A percentile compares a stretch with the other conserved stretches of the same genome.
Evolutionary conservation across 2,888 invertebrate genomes (phyloP).

Genomic region (Tromatobia lineatoria): DNA sequence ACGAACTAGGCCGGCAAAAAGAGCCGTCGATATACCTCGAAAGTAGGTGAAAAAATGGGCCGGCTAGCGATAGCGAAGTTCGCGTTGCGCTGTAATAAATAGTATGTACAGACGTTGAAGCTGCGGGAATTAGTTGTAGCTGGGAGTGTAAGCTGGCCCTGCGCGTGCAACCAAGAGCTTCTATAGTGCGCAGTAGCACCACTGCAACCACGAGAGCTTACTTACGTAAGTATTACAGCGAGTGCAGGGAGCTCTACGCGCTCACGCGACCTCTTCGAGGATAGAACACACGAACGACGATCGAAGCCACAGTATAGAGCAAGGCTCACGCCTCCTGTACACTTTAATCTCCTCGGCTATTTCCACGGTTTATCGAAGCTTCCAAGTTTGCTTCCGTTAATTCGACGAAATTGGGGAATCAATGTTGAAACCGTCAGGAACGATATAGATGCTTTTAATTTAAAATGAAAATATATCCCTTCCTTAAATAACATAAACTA

Average conservation of each 20-base stretch:
- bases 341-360: slow-evolving; percentile 37
- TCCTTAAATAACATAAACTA: too few relatives aligned
- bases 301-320: slow-evolving; percentile 18
- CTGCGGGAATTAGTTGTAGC: slow-evolving; percentile 38
- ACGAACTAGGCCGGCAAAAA: slow-evolving; percentile 83
- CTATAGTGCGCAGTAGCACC: neutral
- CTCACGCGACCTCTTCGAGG: slow-evolving; percentile 19
- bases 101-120: slow-evolving; percentile 33
- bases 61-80: slow-evolving; percentile 78
- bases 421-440: neutral
- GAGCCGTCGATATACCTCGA: slow-evolving; percentile 81
- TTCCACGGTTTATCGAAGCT: slow-evolving; percentile 27
- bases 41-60: slow-evolving; percentile 84
- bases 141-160: neutral
- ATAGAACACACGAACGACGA: neutral
- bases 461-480: too few relatives aligned
- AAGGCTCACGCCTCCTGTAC: slow-evolving; percentile 16
- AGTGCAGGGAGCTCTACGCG: slow-evolving; percentile 17
- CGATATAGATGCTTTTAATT: too few relatives aligned
- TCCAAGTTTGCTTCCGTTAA: neutral
- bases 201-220: slow-evolving; percentile 49
- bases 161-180: slow-evolving; percentile 1
- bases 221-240: slow-evolving; percentile 56
- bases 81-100: slow-evolving; percentile 45
- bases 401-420: neutral